phyloP scores from a whole-genome alignment of 2,113 vertebrate genomes.

The Tretioscincus oriximinensis region DNA sequence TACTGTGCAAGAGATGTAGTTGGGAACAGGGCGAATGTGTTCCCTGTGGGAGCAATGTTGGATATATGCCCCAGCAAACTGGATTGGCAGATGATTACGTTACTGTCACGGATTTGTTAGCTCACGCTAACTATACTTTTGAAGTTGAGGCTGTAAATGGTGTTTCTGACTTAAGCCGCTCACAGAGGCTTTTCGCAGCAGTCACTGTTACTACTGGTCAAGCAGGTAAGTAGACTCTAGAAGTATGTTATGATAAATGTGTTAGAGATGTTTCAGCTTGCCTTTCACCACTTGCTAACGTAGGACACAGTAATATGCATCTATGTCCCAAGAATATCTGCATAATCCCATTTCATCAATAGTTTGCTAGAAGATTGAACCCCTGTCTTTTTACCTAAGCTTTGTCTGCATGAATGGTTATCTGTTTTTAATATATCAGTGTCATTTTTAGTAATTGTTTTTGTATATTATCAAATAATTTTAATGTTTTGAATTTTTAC shows the following conservation, averaged over 20 bases:
- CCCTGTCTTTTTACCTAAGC: no score
- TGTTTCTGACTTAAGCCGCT: slow-evolving; percentile 94
- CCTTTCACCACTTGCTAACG: background rate
- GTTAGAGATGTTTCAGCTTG: slow-evolving; percentile 33
- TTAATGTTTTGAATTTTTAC: no score
- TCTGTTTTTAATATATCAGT: no score
- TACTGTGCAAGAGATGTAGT: slow-evolving; percentile 91
- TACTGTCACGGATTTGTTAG: slow-evolving; percentile 90
- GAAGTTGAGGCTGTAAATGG: slow-evolving; percentile 99
- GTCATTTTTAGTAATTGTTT: no score
- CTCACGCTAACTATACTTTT: slow-evolving; percentile 97
- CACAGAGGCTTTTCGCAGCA: slow-evolving; percentile 94
- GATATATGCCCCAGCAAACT: slow-evolving; percentile 89
- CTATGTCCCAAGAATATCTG: background rate
- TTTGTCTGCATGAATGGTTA: no score
- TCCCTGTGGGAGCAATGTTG: slow-evolving; percentile 90
- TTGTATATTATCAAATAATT: no score
- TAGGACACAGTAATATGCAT: background rate
- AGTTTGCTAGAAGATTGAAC: background rate
- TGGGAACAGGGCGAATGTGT: slow-evolving; percentile 97
- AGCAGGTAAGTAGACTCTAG: slow-evolving; percentile 86
- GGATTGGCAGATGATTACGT: slow-evolving; percentile 93
- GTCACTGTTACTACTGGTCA: slow-evolving; percentile 96
- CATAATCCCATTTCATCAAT: background rate
- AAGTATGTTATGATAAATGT: slow-evolving; percentile 27